Evolutionary conservation across 2,113 vertebrate species (phyloP), one percentile per base, ranked within the genome.

Genomic region (Rhegmatorhina hoffmannsi): DNA sequence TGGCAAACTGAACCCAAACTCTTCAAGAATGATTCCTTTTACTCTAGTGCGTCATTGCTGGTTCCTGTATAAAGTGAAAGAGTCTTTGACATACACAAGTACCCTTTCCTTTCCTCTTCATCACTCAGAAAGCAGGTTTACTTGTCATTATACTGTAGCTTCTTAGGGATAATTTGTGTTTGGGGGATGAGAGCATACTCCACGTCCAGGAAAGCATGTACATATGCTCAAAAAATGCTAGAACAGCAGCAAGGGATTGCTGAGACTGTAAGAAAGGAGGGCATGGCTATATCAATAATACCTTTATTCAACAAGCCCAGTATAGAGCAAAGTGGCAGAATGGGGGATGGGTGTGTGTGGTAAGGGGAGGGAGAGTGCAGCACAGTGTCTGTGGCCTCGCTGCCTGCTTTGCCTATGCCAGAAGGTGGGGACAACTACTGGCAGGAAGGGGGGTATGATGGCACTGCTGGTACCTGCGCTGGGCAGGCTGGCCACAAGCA

Each of bases 351-450:
- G 17, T 1, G 29, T 7, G n/a, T 13, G 5, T 16, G 23, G 8
- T 0, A 0, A 50, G 76, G 18, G 13, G 14, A 77, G 26, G 33
- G 62, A 47, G 0, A 7, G 12, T 7, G 23, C 56, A 50, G 25
- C 7, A 26, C 58, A 6, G 0, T 4, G 17, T n/a, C 84, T n/a
- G 11, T 15, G 67, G 25, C 52, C 44, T 63, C 0, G 0, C 75
- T 49, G 24, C 24, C 78, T 40, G 28, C 43, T 72, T 67, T 55
- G 58, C 20, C 66, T 38, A 4, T 0, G 0, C 67, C 76, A 76
- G 70, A 86, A 36, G 33, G 33, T 0, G 1, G 5, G 28, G 24
- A 72, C 24, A 78, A 10, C 60, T 1, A 0, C 43, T 38, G 68
- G 55, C 47, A 58, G 26, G 44, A 67, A 73, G 38, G 31, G 31